A percentile compares a stretch with the other conserved stretches of the same genome.
Evolutionary conservation across 2,113 vertebrate genomes (phyloP).

Genomic region (Vulpes lagopus): DNA sequence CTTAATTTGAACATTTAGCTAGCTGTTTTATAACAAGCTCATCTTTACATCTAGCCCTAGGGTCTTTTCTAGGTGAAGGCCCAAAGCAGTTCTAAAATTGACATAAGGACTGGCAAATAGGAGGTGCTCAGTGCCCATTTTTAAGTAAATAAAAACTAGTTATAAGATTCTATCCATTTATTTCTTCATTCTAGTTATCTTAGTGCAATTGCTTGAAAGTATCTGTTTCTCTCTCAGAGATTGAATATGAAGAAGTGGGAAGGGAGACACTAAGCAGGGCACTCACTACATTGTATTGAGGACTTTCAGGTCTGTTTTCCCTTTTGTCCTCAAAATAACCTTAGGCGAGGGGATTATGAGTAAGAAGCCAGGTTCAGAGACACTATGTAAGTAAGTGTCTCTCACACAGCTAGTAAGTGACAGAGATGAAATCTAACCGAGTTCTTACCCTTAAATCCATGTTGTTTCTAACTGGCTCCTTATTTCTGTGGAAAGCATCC

Average conservation of each 20-base stretch:
- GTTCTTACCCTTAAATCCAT: background rate
- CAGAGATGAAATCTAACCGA: background rate
- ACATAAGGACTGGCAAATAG: background rate
- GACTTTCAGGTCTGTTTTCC: background rate
- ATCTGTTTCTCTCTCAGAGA: background rate
- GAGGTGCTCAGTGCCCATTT: background rate
- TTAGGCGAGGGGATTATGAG: background rate
- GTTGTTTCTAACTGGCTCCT: background rate
- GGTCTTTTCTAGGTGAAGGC: background rate
- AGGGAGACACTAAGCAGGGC: background rate
- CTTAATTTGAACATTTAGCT: background rate
- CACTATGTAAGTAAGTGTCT: background rate
- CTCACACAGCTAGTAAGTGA: background rate
- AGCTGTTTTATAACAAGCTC: background rate
- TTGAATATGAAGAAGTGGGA: background rate
- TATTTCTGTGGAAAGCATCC: background rate
- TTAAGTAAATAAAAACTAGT: background rate
- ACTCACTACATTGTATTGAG: background rate
- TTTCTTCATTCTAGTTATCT: background rate
- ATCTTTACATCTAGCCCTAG: background rate
- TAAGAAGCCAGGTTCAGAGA: background rate
- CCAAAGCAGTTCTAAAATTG: background rate
- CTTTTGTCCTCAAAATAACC: background rate
- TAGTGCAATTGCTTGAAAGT: background rate
- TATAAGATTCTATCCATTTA: background rate